Evolutionary conservation across 1,140 invertebrate species (phyloP).

Genomic region (Drosophila guanche): DNA sequence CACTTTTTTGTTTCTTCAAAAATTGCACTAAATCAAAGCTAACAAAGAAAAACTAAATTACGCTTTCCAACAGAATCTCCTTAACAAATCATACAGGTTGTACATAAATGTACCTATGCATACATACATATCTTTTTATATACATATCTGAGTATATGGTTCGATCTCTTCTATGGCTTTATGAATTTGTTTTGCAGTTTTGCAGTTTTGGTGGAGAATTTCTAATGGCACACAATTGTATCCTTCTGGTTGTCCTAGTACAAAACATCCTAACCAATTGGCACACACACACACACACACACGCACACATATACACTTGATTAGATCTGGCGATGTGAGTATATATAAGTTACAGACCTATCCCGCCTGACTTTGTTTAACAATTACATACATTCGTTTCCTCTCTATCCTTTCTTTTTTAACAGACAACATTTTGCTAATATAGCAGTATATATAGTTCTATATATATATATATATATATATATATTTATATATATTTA

Average conservation of each 20-base stretch:
- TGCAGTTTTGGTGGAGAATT: conserved; percentile 50
- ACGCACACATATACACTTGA: conserved; percentile 21
- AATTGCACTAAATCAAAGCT: conserved; percentile 54
- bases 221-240: conserved; percentile 58
- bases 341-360: conserved; percentile 38
- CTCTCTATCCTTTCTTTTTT: conserved; percentile 25
- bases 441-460: conserved; percentile 55
- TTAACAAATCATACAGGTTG: conserved; percentile 47
- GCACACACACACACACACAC: conserved; percentile 28
- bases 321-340: conserved; percentile 39
- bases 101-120: conserved; percentile 31
- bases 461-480: conserved; percentile 46
- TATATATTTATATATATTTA: conserved; percentile 41
- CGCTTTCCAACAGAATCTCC: conserved; percentile 33
- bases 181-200: conserved; percentile 17
- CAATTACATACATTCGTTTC: conserved; percentile 37
- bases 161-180: conserved; percentile 48
- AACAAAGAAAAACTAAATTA: conserved; percentile 38
- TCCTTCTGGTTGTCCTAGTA: conserved; percentile 37
- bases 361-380: conserved; percentile 11
- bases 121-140: conserved; percentile 33
- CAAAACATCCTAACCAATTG: conserved; percentile 43
- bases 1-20: conserved; percentile 22
- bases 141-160: conserved; percentile 50
- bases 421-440: conserved; percentile 65